Percentiles rank a stretch among this genome's conserved stretches.
Evolutionary conservation across 2,797 vertebrate genomes (phyloP).

Genomic region (Spea hammondii): DNA sequence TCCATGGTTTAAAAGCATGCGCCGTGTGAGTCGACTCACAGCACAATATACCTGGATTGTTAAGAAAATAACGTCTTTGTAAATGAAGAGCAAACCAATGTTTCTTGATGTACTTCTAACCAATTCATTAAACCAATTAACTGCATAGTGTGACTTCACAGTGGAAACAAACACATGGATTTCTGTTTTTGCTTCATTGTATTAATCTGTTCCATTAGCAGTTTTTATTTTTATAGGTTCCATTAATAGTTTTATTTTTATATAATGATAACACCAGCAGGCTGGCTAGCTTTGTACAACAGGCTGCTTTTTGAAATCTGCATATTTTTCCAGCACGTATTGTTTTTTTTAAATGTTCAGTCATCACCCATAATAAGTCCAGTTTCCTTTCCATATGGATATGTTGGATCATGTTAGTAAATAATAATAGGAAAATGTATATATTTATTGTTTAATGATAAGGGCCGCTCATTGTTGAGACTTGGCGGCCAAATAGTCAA

Average conservation of each 20-base stretch:
- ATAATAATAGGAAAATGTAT: too few relatives aligned
- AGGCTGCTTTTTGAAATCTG: too few relatives aligned
- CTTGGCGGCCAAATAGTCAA: too few relatives aligned
- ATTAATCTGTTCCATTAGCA: conserved; percentile 14
- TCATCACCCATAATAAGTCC: too few relatives aligned
- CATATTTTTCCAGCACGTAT: too few relatives aligned
- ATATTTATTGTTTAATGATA: too few relatives aligned
- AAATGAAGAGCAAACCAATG: conserved; percentile 40
- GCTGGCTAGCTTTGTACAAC: background rate
- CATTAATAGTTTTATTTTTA: conserved; percentile 29
- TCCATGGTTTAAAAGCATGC: conserved; percentile 30
- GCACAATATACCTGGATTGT: background rate
- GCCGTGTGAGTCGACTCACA: conserved; percentile 16
- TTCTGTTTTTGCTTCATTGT: background rate
- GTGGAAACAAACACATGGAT: background rate
- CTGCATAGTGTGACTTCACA: conserved; percentile 12
- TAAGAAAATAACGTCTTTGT: conserved; percentile 33
- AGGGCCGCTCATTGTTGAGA: too few relatives aligned
- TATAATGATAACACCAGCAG: conserved; percentile 3
- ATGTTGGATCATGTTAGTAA: too few relatives aligned
- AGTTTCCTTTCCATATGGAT: too few relatives aligned
- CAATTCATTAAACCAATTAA: conserved; percentile 41
- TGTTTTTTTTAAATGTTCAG: too few relatives aligned
- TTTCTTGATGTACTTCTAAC: conserved; percentile 40
- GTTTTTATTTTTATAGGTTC: conserved; percentile 11